Conservation (phyloP, 2,113 vertebrate genomes). For the Xiphophorus hellerii region DNA sequence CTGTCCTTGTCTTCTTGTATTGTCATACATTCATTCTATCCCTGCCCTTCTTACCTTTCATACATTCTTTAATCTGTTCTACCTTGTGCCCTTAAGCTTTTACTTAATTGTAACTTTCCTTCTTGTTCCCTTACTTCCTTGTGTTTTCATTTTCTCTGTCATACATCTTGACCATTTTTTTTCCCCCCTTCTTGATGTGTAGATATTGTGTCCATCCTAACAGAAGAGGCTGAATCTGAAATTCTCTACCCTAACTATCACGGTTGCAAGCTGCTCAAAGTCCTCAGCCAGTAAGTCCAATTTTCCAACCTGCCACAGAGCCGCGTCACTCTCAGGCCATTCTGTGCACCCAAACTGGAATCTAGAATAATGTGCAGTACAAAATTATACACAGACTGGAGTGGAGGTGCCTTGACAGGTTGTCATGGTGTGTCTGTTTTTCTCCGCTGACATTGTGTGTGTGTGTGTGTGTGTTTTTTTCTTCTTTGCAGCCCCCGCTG, state of each 20-base stretch:
- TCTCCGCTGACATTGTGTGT: conserved; percentile 39
- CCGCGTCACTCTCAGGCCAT: neutral
- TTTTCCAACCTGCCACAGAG: conserved; percentile 26
- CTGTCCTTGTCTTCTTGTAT: too few relatives aligned
- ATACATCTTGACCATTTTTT: conserved; percentile 2
- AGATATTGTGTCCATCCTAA: conserved; percentile 86
- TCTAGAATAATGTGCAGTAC: conserved; percentile 46
- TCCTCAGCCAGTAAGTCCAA: conserved; percentile 79
- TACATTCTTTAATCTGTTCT: neutral
- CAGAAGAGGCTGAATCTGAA: conserved; percentile 85
- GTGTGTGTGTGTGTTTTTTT: conserved; percentile 9
- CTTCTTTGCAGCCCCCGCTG: conserved; percentile 78
- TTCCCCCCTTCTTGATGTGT: conserved; percentile 12
- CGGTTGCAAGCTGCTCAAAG: conserved; percentile 84
- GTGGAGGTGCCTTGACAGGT: conserved; percentile 53
- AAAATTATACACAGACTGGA: conserved; percentile 43
- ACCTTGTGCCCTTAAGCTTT: neutral
- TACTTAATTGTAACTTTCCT: neutral
- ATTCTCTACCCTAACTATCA: conserved; percentile 91
- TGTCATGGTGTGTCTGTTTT: conserved; percentile 55
- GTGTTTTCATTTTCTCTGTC: neutral
- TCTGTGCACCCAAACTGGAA: conserved; percentile 25
- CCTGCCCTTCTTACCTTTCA: neutral
- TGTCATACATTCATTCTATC: too few relatives aligned
- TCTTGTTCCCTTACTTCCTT: neutral